Evolutionary conservation across 2,797 vertebrate genomes (phyloP), one percentile per base, ranked within the genome.

Genomic region (Amblyopsis hoosieri): DNA sequence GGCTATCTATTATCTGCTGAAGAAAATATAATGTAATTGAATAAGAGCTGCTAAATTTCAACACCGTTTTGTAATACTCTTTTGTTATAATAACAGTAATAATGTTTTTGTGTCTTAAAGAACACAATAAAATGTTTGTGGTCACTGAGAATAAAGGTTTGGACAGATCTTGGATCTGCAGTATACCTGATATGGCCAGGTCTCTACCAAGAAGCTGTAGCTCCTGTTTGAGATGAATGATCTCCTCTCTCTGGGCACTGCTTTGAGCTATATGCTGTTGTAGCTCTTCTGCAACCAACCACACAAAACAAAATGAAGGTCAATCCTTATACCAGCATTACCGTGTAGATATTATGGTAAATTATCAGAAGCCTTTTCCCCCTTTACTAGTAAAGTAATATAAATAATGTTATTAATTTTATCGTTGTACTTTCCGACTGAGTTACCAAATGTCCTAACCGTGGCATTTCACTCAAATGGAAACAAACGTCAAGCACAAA

Each of bases 201-300:
- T 96, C 92, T 31, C 86, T 90, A n/a, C 74, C 90, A 42, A 96
- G 84, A 68, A 87, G 90, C 75, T 85, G 80, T 0, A 93, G 93
- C 82, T 97, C 94, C 67, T 95, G 92, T 69, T 92, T 95, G 72
- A 97, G 94, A 1, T 89, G 89, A 78, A 94, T 91, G 55, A 96
- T 91, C 81, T 96, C 94, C 70, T 96, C 95, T 59, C 93, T 90
- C 64, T 95, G 94, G 8, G 80, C 84, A 48, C 88, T 95, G 81
- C 91, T 96, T 83, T 96, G 94, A 0, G 67, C 62, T 0, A 85
- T 62, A 60, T 87, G 87, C 75, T 82, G 84, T 82, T 87, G 83
- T 62, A 87, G 72, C 72, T 83, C 77, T 54, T 79, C 85, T 88
- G 1, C 14, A 57, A 45, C 4, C 57, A 54, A 45, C 4, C 57